phyloP scores from a whole-genome alignment of 1,140 invertebrate species.

The Drosophila murphyi region DNA sequence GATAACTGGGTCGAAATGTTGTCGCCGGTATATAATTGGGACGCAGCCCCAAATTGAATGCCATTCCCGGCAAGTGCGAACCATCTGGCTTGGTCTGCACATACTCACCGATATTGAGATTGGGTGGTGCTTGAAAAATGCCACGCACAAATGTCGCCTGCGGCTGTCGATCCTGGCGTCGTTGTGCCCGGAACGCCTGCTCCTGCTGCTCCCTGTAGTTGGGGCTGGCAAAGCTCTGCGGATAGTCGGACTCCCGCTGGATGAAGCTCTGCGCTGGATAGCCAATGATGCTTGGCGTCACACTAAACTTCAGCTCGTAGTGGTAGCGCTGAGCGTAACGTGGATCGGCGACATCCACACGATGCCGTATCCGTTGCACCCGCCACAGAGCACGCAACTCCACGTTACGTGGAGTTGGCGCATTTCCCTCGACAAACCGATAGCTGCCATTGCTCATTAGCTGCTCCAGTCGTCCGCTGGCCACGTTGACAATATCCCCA shows the following conservation, averaged over 20 bases:
- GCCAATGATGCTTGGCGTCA: constrained; percentile 84
- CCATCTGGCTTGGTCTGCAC: constrained; percentile 36
- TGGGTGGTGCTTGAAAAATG: constrained; percentile 60
- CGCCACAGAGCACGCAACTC: constrained; percentile 87
- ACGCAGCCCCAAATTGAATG: constrained; percentile 51
- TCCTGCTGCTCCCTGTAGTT: constrained; percentile 48
- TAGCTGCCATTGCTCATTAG: constrained; percentile 84
- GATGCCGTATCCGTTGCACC: constrained; percentile 87
- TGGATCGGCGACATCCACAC: constrained; percentile 77
- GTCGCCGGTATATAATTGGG: constrained; percentile 65
- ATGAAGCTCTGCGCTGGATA: constrained; percentile 71
- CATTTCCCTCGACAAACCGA: constrained; percentile 85
- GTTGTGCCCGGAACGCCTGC: constrained; percentile 51
- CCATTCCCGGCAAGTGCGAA: constrained; percentile 54
- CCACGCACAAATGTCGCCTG: constrained; percentile 73
- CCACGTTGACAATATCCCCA: constrained; percentile 87
- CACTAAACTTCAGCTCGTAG: constrained; percentile 88
- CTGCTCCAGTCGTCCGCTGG: constrained; percentile 86
- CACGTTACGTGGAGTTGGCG: constrained; percentile 65
- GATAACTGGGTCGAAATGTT: constrained; percentile 72
- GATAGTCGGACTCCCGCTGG: constrained; percentile 80
- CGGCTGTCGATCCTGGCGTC: constrained; percentile 66
- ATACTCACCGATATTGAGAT: constrained; percentile 80
- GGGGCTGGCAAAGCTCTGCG: constrained; percentile 66
- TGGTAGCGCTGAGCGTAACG: constrained; percentile 84